Evolutionary conservation across 1,140 invertebrate genomes (phyloP).

Genomic region (Papilio polyxenes): DNA sequence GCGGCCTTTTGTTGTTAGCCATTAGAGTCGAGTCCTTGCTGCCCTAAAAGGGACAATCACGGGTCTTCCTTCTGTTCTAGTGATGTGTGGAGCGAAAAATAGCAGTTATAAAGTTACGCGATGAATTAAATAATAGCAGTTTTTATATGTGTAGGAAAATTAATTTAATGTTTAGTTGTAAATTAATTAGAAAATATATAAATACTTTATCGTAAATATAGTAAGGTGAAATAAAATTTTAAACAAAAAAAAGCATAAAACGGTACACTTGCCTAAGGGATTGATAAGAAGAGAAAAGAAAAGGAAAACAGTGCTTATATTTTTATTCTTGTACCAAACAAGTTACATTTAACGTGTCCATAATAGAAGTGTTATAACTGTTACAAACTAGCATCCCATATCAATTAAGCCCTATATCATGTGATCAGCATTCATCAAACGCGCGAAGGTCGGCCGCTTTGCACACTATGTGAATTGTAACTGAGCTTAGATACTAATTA

Average conservation of each 20-base stretch:
- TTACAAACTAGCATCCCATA: background rate
- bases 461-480: constrained; percentile 33
- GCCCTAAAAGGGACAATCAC: constrained; percentile 34
- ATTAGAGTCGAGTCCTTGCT: constrained; percentile 36
- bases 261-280: too few species aligned
- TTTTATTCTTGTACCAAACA: background rate
- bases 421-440: constrained; percentile 19
- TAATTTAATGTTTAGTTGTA: too few species aligned
- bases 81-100: background rate
- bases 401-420: constrained; percentile 15
- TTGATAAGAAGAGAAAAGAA: background rate
- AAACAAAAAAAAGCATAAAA: too few species aligned
- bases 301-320: background rate
- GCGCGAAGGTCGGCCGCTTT: constrained; percentile 22
- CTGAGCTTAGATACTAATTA: constrained; percentile 26
- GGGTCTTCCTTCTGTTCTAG: constrained; percentile 19
- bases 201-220: background rate
- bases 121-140: background rate
- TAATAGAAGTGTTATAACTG: background rate
- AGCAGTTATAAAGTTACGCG: background rate
- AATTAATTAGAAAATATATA: too few species aligned
- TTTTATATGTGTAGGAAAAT: too few species aligned
- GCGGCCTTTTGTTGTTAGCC: constrained; percentile 27
- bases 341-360: too few species aligned
- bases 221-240: too few species aligned